phyloP scores from a whole-genome alignment of 2,113 vertebrate genomes.

The Anhinga anhinga region DNA sequence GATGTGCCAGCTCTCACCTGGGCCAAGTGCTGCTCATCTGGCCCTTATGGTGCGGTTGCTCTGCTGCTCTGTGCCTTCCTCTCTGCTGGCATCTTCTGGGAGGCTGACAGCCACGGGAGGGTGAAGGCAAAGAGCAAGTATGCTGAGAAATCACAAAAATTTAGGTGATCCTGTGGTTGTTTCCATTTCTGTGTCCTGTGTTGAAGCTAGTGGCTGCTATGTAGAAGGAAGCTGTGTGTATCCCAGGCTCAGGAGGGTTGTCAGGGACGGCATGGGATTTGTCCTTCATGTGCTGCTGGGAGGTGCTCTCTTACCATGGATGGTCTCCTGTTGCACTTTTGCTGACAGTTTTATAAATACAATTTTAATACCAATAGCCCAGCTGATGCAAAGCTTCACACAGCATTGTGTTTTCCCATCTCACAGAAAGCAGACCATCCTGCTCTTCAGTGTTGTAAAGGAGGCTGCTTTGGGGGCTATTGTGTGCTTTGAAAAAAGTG shows the following conservation, averaged over 20 bases:
- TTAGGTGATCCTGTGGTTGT: not conserved
- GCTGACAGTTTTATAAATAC: not conserved
- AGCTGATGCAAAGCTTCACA: not conserved
- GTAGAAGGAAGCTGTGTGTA: not conserved
- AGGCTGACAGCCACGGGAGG: not conserved
- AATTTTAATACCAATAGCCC: not conserved
- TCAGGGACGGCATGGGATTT: not conserved
- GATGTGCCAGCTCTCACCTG: not conserved
- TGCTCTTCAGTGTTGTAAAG: not conserved
- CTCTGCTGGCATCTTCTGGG: not conserved
- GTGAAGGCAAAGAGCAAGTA: not conserved
- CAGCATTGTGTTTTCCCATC: not conserved
- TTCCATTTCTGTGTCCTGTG: not conserved
- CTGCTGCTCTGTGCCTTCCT: not conserved
- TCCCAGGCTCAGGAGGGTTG: not conserved
- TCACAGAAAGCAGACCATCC: not conserved
- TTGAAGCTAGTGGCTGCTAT: not conserved
- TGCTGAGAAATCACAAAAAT: not conserved
- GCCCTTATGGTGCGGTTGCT: fast-evolving
- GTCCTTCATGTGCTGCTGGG: not conserved
- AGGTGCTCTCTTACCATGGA: not conserved
- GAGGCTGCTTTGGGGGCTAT: not conserved
- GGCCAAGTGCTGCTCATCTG: not conserved
- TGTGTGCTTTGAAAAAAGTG: not conserved
- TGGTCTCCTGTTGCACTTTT: not conserved